Evolutionary conservation across 2,113 vertebrate species (phyloP).

Genomic region (Tychaedon coryphoeus): DNA sequence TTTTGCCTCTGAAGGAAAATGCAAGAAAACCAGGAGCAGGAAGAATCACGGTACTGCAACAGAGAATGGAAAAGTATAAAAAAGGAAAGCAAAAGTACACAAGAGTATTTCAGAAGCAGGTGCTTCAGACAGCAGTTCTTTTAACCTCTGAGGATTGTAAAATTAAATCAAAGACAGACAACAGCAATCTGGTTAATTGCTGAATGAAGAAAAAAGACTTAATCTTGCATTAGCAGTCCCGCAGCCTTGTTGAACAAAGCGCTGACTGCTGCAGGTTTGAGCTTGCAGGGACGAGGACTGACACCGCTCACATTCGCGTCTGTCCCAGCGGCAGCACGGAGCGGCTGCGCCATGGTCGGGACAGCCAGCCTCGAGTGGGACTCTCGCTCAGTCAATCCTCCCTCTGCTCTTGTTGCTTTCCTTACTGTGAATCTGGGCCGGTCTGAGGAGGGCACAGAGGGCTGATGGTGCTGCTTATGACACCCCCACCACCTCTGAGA

Average conservation of each 20-base stretch:
- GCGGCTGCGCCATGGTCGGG: not conserved
- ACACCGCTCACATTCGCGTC: rapidly evolving
- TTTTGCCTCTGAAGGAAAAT: conserved; percentile 39
- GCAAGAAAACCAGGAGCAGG: not conserved
- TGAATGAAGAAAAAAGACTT: conserved; percentile 32
- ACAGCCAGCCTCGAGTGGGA: not conserved
- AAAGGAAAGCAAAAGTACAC: conserved; percentile 7
- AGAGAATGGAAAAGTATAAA: not conserved
- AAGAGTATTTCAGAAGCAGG: conserved; percentile 52
- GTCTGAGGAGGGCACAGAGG: not conserved
- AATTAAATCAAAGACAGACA: conserved; percentile 25
- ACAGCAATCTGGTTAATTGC: conserved; percentile 67
- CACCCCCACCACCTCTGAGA: not conserved
- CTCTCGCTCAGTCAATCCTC: not conserved
- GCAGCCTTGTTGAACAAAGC: conserved; percentile 64
- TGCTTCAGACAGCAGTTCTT: conserved; percentile 43
- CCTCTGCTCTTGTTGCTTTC: not conserved
- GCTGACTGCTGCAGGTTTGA: conserved; percentile 35
- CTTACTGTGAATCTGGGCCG: conserved; percentile 4
- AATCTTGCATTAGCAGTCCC: conserved; percentile 1
- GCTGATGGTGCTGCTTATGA: not conserved
- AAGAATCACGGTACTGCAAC: not conserved
- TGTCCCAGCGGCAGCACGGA: not conserved
- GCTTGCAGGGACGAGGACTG: conserved; percentile 9
- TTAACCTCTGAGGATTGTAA: conserved; percentile 32